Evolutionary conservation across 2,888 invertebrate species (phyloP).

Genomic region (Trissolcus japonicus): DNA sequence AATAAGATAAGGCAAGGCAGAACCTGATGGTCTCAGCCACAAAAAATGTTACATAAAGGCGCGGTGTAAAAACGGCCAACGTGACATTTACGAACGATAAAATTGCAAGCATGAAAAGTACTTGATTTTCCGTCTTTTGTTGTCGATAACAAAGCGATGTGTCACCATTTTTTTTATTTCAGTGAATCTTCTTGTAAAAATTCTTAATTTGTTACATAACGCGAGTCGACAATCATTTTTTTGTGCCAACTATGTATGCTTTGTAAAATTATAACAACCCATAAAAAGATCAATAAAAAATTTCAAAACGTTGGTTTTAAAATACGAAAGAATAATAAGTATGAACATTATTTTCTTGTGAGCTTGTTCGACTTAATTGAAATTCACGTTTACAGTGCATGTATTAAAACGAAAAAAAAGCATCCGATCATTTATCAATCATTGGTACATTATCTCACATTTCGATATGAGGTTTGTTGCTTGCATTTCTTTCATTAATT

Average conservation of each 20-base stretch:
- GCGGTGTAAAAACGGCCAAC: conserved; percentile 44
- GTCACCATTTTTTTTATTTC: conserved; percentile 8
- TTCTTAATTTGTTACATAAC: background rate
- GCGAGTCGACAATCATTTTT: background rate
- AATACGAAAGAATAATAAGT: no score
- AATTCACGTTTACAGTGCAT: background rate
- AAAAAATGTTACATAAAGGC: conserved; percentile 39
- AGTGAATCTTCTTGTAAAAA: background rate
- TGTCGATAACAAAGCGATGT: conserved; percentile 33
- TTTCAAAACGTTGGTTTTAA: background rate
- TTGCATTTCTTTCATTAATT: conserved; percentile 60
- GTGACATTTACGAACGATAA: conserved; percentile 57
- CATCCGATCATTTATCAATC: conserved; percentile 24
- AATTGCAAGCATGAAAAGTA: conserved; percentile 38
- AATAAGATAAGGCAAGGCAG: conserved; percentile 48
- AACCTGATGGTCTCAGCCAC: conserved; percentile 45
- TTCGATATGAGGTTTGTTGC: background rate
- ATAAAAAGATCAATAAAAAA: background rate
- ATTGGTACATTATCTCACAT: background rate
- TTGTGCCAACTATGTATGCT: no score
- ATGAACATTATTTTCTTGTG: background rate
- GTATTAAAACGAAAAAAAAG: no score
- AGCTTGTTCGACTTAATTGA: background rate
- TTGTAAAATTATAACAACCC: no score
- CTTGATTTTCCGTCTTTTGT: conserved; percentile 42